A percentile compares a stretch with the other conserved stretches of the same genome.
Evolutionary conservation across 2,888 invertebrate genomes (phyloP).

Genomic region (Drosophila anceps): DNA sequence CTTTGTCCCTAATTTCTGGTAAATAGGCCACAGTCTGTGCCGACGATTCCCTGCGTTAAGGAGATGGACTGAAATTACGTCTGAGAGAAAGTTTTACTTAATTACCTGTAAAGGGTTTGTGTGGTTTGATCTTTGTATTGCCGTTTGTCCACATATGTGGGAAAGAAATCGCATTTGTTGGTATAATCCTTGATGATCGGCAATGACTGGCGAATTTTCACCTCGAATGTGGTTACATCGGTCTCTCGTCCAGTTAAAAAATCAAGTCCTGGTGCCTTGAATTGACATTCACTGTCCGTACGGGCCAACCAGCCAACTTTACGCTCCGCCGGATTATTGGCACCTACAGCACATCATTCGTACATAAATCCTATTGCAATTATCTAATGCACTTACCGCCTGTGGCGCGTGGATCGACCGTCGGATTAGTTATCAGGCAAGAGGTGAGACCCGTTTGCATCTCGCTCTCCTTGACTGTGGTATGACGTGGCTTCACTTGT

Average conservation of each 20-base stretch:
- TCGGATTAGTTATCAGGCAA: constrained; percentile 56
- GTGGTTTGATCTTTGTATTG: constrained; percentile 77
- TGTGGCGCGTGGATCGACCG: constrained; percentile 25
- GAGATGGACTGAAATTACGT: not conserved
- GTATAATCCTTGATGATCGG: constrained; percentile 41
- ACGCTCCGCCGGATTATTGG: constrained; percentile 62
- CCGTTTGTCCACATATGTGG: constrained; percentile 43
- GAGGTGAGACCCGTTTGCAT: constrained; percentile 52
- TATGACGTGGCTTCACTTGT: not conserved
- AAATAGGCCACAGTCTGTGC: constrained; percentile 83
- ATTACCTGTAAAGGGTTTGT: constrained; percentile 83
- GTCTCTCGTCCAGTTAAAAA: constrained; percentile 51
- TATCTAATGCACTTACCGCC: constrained; percentile 42
- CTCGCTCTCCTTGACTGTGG: constrained; percentile 38
- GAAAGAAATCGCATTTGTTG: constrained; percentile 64
- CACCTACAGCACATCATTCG: constrained; percentile 32
- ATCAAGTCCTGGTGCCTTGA: constrained; percentile 59
- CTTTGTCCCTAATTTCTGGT: constrained; percentile 72
- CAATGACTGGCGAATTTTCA: constrained; percentile 62
- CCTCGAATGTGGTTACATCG: constrained; percentile 65
- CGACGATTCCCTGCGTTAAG: constrained; percentile 81
- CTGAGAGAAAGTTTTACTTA: not conserved
- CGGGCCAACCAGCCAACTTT: constrained; percentile 46
- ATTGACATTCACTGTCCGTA: constrained; percentile 70
- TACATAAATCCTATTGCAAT: not conserved